Percentiles rank a stretch among this genome's conserved stretches.
Evolutionary conservation across 1,140 invertebrate species (phyloP).

Genomic region (Caenorhabditis remanei): DNA sequence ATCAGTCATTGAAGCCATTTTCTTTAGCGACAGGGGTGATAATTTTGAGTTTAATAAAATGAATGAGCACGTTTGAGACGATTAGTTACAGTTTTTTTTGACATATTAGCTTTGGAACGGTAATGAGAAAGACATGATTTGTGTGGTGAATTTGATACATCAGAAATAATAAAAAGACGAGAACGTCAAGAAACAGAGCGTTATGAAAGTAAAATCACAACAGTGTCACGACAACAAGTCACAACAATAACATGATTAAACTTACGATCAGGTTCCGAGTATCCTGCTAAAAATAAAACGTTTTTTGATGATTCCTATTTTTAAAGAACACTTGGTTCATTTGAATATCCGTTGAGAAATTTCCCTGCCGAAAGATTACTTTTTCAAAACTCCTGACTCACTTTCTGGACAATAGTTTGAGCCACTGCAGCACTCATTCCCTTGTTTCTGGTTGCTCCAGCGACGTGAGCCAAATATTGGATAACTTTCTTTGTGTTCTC

Average conservation of each 20-base stretch:
- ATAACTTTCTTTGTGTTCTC: constrained; percentile 99
- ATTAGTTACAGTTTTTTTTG: constrained; percentile 20
- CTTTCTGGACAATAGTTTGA: constrained; percentile 60
- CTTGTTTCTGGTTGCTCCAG: constrained; percentile 80
- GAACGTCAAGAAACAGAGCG: neutral
- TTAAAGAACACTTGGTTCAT: neutral
- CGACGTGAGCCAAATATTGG: constrained; percentile 89
- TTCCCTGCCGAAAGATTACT: too few species aligned
- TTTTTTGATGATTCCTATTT: neutral
- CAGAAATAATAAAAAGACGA: constrained; percentile 2
- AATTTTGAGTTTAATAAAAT: neutral
- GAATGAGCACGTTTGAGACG: neutral
- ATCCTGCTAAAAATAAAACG: constrained; percentile 33
- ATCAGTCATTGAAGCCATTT: constrained; percentile 1
- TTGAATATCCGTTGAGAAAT: neutral
- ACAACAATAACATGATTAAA: constrained; percentile 47
- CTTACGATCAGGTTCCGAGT: constrained; percentile 61
- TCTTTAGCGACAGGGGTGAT: neutral
- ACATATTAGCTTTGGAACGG: constrained; percentile 45
- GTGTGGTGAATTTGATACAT: constrained; percentile 51
- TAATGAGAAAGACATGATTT: constrained; percentile 14
- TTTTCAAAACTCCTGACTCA: constrained; percentile 20
- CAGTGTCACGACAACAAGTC: constrained; percentile 51
- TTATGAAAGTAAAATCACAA: constrained; percentile 28
- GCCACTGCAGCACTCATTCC: constrained; percentile 25